Evolutionary conservation across 2,888 invertebrate genomes (phyloP).

Genomic region (Tineola bisselliella): DNA sequence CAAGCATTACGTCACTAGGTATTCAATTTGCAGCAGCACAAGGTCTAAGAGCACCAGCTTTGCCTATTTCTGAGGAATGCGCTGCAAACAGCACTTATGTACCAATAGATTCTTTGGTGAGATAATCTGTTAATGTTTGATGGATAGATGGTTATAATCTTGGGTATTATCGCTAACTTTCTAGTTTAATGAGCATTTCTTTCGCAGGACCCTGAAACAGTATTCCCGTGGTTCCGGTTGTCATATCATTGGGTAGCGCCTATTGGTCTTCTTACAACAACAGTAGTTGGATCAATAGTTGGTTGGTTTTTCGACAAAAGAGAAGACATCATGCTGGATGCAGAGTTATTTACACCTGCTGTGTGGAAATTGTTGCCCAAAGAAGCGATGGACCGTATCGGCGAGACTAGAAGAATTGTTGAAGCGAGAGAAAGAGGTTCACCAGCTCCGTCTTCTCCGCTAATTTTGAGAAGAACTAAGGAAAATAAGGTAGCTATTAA

Average conservation of each 20-base stretch:
- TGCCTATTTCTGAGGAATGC: slow-evolving; percentile 32
- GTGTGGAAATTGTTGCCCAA: slow-evolving; percentile 42
- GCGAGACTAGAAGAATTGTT: slow-evolving; percentile 25
- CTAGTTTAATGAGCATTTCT: background rate
- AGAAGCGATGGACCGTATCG: slow-evolving; percentile 33
- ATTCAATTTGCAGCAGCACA: slow-evolving; percentile 72
- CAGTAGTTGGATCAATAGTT: slow-evolving; percentile 75
- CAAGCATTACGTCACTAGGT: too few species aligned
- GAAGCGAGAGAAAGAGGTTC: slow-evolving; percentile 20
- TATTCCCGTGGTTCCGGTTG: slow-evolving; percentile 79
- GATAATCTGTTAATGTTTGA: slow-evolving; percentile 18
- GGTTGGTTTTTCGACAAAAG: slow-evolving; percentile 42
- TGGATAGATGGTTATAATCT: background rate
- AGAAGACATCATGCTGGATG: slow-evolving; percentile 35
- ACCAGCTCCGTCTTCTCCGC: slow-evolving; percentile 34
- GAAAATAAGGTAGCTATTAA: slow-evolving; percentile 22
- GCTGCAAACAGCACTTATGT: slow-evolving; percentile 32
- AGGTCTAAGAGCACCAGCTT: slow-evolving; percentile 64
- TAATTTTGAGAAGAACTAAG: slow-evolving; percentile 31
- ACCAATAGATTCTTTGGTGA: slow-evolving; percentile 43
- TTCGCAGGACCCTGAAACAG: slow-evolving; percentile 46
- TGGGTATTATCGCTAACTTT: background rate
- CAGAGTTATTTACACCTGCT: slow-evolving; percentile 47
- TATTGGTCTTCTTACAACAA: slow-evolving; percentile 72
- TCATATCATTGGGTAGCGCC: slow-evolving; percentile 87